A percentile compares a stretch with the other conserved stretches of the same genome.
Evolutionary conservation across 1,140 invertebrate genomes (phyloP).

Genomic region (Mizuhopecten yessoensis): DNA sequence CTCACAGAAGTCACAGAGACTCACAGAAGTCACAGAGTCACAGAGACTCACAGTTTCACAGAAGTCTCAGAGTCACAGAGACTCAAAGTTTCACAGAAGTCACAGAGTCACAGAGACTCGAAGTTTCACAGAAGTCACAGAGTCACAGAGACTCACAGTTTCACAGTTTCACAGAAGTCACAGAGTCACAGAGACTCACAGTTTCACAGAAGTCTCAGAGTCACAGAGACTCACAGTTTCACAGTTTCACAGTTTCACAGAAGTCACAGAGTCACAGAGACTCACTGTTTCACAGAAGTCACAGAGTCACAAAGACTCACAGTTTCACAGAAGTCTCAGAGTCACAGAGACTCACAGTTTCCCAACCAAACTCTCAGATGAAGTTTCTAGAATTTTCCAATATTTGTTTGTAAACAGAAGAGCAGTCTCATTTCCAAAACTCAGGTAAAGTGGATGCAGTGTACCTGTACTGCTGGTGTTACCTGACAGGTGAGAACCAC

Average conservation of each 20-base stretch:
- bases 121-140: not conserved
- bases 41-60: not conserved
- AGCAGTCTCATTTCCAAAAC: not conserved
- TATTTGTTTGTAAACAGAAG: not conserved
- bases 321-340: too few species aligned
- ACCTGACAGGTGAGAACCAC: constrained; percentile 20
- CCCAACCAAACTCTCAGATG: not conserved
- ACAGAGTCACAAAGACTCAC: too few species aligned
- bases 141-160: too few species aligned
- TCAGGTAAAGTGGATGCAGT: not conserved
- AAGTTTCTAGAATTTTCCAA: not conserved
- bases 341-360: not conserved
- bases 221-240: too few species aligned
- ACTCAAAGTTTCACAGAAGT: not conserved
- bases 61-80: not conserved
- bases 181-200: too few species aligned
- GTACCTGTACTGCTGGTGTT: not conserved
- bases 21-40: too few species aligned
- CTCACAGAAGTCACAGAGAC: too few species aligned
- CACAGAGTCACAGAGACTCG: too few species aligned
- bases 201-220: not conserved
- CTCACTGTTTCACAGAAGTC: not conserved
- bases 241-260: too few species aligned
- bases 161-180: not conserved
- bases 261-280: not conserved